phyloP scores from a whole-genome alignment of 2,113 vertebrate genomes.

The Fregetta grallaria region DNA sequence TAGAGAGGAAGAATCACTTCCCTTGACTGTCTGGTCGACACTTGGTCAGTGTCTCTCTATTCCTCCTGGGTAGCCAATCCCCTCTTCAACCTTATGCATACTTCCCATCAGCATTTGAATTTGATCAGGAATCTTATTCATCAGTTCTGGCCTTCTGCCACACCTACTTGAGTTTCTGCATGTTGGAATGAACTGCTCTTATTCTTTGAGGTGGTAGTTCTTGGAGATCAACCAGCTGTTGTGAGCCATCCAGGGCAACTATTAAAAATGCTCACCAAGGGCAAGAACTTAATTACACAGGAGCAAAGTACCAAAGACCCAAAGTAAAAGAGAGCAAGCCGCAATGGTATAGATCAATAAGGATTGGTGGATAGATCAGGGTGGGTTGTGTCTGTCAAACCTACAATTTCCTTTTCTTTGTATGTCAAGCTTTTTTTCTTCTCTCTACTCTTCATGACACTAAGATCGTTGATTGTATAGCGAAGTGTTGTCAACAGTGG shows the following conservation, averaged over 20 bases:
- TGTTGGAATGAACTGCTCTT: not conserved
- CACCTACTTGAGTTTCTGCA: not conserved
- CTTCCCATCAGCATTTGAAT: not conserved
- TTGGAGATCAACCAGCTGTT: not conserved
- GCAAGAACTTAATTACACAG: not conserved
- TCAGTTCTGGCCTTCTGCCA: not conserved
- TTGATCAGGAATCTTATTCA: not conserved
- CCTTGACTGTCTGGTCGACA: not conserved
- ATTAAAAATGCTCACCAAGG: not conserved
- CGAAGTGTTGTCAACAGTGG: not conserved
- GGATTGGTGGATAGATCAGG: not conserved
- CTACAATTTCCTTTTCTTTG: not conserved
- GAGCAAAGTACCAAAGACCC: not conserved
- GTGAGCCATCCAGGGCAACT: not conserved
- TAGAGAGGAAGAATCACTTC: not conserved
- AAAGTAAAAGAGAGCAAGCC: not conserved
- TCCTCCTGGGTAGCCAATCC: not conserved
- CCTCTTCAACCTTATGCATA: not conserved
- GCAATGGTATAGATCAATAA: not conserved
- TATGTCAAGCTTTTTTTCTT: not conserved
- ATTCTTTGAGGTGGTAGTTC: not conserved
- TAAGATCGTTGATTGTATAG: not conserved
- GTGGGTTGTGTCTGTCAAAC: not conserved
- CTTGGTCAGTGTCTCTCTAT: not conserved
- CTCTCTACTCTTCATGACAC: not conserved